These are phyloP conservation scores for Pseudochirops cupreus DNA, from an alignment of 2,797 vertebrate species.

Conservation along the genomic window DNA sequence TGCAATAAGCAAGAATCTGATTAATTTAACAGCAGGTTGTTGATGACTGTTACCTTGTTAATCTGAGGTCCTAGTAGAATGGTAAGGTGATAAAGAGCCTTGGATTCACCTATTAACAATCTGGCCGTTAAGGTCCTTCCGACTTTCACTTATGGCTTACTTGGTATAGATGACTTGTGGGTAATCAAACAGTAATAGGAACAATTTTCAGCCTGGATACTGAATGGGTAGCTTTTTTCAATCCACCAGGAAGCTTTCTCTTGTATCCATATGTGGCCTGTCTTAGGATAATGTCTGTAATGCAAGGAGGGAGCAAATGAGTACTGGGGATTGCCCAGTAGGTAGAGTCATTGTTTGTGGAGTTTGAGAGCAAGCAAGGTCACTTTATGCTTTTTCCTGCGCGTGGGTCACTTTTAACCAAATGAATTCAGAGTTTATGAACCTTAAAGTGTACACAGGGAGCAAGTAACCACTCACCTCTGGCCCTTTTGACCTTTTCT, in stretches of 20 bases:
- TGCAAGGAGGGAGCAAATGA: not conserved
- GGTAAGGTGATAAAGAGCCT: slow-evolving; percentile 70
- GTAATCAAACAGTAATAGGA: slow-evolving; percentile 41
- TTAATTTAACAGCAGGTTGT: slow-evolving; percentile 79
- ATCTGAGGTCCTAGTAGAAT: slow-evolving; percentile 57
- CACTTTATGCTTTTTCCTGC: slow-evolving; percentile 32
- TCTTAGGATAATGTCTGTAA: slow-evolving; percentile 1
- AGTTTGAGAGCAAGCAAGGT: slow-evolving; percentile 18
- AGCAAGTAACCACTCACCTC: slow-evolving; percentile 45
- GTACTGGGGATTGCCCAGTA: not conserved
- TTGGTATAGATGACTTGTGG: slow-evolving; percentile 40
- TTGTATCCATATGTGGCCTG: slow-evolving; percentile 25
- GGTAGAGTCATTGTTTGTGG: not conserved
- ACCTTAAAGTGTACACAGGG: slow-evolving; percentile 60
- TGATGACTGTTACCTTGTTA: slow-evolving; percentile 74
- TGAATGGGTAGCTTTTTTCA: slow-evolving; percentile 50
- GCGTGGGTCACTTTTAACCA: slow-evolving; percentile 46
- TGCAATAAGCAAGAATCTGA: slow-evolving; percentile 78
- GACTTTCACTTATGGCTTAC: slow-evolving; percentile 49
- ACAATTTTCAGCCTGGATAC: slow-evolving; percentile 26
- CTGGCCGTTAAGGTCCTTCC: slow-evolving; percentile 63
- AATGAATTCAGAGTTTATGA: slow-evolving; percentile 64
- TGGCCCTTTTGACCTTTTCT: slow-evolving; percentile 21
- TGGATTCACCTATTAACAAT: slow-evolving; percentile 65
- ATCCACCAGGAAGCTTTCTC: not conserved